Evolutionary conservation across 1,140 invertebrate genomes (phyloP).

Genomic region (Drosophila tsacasi): DNA sequence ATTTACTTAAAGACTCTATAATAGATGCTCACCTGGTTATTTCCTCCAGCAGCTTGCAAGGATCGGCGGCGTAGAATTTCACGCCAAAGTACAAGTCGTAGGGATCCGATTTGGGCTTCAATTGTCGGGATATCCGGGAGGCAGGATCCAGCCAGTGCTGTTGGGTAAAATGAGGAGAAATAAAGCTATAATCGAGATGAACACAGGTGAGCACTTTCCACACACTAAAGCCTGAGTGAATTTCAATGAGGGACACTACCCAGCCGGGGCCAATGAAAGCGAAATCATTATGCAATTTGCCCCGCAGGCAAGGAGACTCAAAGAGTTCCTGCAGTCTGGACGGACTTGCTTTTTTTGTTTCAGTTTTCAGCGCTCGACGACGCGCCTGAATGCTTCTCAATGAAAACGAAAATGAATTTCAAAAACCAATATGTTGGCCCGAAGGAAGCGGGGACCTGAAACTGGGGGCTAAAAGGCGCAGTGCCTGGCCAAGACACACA

Average conservation of each 20-base stretch:
- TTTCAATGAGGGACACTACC: slow-evolving; percentile 55
- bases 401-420: slow-evolving; percentile 84
- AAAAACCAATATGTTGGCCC: slow-evolving; percentile 77
- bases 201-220: slow-evolving; percentile 15
- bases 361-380: slow-evolving; percentile 59
- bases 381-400: slow-evolving; percentile 79
- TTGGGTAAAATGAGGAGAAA: neutral
- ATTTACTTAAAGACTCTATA: neutral
- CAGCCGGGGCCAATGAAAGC: slow-evolving; percentile 53
- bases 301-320: slow-evolving; percentile 54
- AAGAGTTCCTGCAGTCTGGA: slow-evolving; percentile 50
- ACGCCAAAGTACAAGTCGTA: slow-evolving; percentile 98
- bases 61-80: slow-evolving; percentile 99
- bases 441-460: slow-evolving; percentile 19
- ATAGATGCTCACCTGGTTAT: slow-evolving; percentile 92
- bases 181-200: slow-evolving; percentile 65
- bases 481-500: slow-evolving; percentile 19
- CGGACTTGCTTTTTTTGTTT: slow-evolving; percentile 56
- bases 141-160: slow-evolving; percentile 96
- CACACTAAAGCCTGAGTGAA: slow-evolving; percentile 20
- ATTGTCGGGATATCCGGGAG: slow-evolving; percentile 92
- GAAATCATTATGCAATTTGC: slow-evolving; percentile 68
- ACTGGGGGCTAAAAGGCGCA: neutral
- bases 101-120: slow-evolving; percentile 90
- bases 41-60: slow-evolving; percentile 97